Evolutionary conservation across 2,113 vertebrate genomes (phyloP), one percentile per base, ranked within the genome.

Genomic region (Pelecanoides urinatrix): DNA sequence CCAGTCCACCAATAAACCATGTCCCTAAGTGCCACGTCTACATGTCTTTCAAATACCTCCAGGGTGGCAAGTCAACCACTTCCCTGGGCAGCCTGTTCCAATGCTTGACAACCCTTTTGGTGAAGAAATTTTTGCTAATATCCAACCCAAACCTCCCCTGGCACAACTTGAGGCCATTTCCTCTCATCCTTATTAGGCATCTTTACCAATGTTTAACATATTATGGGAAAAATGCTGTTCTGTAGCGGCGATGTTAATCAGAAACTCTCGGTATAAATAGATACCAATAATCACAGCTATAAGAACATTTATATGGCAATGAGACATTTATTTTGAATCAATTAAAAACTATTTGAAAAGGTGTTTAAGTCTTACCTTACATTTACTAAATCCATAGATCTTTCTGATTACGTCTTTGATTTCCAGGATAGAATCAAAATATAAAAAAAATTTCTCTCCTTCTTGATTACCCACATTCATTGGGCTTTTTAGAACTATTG

Each of bases 391-490:
- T 76, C 98, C 99, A 95, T 98, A 99, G 86, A 99, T 95, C 52
- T 96, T 98, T 81, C 90, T 62, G 68, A 86, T 94, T 70, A 97
- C 98, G 71, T 97, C 97, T 86, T 95, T 94, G 82, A 99, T 98
- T 96, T 99, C 98, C 96, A 99, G 97, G 10, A 98, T 97, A 81
- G 98, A 97, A 97, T 99, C 99, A 98, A 99, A 99, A 96, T 96
- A 98, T 20, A 99, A 97, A 62, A 80, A 92, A 77, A 99, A 94
- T 82, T 92, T 98, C 18, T 96, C 97, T 88, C 99, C 99, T 97
- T 98, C 98, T 83, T 97, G 94, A 44, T 80, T 76, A 84, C 98
- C 98, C 71, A 99, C 95, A 70, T 85, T 97, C 75, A 99, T 78
- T 36, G 96, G 84, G 52, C 97, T 98, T 88, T 96, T 98, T 88